phyloP scores from a whole-genome alignment of 2,113 vertebrate genomes.

The Cavia porcellus region DNA sequence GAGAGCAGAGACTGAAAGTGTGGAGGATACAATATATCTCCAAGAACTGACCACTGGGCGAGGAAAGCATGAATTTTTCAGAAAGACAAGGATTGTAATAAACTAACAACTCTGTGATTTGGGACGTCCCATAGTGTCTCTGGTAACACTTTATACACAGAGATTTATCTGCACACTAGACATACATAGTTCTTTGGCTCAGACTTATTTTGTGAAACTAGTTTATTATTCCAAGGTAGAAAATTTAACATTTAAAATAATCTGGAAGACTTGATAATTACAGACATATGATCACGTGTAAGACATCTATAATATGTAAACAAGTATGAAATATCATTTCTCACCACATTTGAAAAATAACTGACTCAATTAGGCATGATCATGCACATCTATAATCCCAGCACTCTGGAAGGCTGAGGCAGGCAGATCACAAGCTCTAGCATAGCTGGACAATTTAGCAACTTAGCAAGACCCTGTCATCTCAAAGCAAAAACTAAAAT shows the following conservation, averaged over 20 bases:
- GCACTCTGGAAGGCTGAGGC: neutral
- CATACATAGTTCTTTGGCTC: neutral
- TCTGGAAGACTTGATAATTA: neutral
- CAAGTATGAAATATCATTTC: neutral
- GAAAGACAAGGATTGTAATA: neutral
- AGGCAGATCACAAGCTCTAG: neutral
- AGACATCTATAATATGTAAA: neutral
- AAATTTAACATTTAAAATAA: neutral
- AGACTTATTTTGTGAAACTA: constrained; percentile 19
- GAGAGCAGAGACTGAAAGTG: too few relatives aligned
- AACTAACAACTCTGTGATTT: neutral
- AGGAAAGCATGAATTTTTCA: neutral
- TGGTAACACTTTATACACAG: neutral
- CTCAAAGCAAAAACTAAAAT: neutral
- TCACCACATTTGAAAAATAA: neutral
- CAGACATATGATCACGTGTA: neutral
- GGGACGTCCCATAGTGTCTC: fast-evolving
- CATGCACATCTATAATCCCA: neutral
- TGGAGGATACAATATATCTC: neutral
- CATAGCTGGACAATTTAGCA: neutral
- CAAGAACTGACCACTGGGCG: neutral
- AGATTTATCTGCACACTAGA: neutral
- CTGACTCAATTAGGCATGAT: neutral
- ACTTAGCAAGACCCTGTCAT: neutral
- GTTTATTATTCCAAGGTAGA: constrained; percentile 3